These are phyloP conservation scores for Trichonephila inaurata DNA, from an alignment of 1,140 invertebrate species.

Conservation along the genomic window DNA sequence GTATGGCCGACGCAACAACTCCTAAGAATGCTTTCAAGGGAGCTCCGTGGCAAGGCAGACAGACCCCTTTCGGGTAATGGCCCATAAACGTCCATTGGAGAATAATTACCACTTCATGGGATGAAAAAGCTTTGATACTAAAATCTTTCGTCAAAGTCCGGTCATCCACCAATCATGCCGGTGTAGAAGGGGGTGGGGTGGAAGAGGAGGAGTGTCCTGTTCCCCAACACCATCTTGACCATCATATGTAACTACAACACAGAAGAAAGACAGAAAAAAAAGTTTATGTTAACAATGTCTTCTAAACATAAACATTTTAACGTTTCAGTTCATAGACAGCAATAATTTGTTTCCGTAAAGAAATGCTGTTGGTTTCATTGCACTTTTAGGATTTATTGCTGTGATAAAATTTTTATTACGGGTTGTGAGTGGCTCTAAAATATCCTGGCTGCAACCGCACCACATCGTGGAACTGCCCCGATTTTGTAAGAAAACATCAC, in stretches of 20 bases:
- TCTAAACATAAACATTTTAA: conserved; percentile 74
- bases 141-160: conserved; percentile 52
- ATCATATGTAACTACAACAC: conserved; percentile 9
- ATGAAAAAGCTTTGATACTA: conserved; percentile 49
- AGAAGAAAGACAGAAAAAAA: neutral
- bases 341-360: conserved; percentile 74
- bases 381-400: conserved; percentile 75
- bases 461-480: neutral
- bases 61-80: conserved; percentile 25
- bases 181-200: neutral
- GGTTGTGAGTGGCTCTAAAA: conserved; percentile 72
- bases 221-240: conserved; percentile 17
- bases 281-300: conserved; percentile 70
- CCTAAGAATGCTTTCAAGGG: neutral
- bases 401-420: conserved; percentile 75
- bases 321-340: conserved; percentile 55
- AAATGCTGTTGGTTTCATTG: conserved; percentile 75
- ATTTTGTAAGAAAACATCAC: conserved; percentile 55
- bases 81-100: conserved; percentile 54
- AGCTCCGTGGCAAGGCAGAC: neutral
- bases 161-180: conserved; percentile 44
- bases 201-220: neutral
- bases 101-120: conserved; percentile 55
- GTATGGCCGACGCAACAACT: neutral
- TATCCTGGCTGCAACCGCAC: conserved; percentile 38